These are phyloP conservation scores for Lypha dubia DNA, from an alignment of 2,888 invertebrate genomes.

Conservation along the genomic window DNA sequence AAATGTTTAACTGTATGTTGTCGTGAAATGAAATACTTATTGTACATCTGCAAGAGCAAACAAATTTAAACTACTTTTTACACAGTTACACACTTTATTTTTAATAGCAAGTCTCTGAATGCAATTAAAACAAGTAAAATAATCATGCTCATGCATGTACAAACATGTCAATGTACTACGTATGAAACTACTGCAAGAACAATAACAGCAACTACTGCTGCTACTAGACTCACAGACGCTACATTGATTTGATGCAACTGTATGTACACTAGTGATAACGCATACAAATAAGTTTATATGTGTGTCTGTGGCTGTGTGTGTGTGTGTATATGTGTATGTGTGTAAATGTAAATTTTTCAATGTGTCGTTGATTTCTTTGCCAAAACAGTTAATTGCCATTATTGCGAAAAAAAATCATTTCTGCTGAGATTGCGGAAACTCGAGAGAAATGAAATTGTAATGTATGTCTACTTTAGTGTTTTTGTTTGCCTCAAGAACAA, in stretches of 20 bases:
- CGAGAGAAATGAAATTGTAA: constrained; percentile 63
- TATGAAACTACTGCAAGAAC: constrained; percentile 27
- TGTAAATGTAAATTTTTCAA: constrained; percentile 33
- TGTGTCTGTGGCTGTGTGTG: background rate
- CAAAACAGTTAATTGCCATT: constrained; percentile 67
- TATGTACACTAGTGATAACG: constrained; percentile 4
- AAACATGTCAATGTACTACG: constrained; percentile 59
- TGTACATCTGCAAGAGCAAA: constrained; percentile 39
- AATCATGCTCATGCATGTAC: constrained; percentile 49
- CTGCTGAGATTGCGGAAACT: constrained; percentile 72
- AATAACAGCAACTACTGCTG: constrained; percentile 4
- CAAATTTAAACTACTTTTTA: constrained; percentile 48
- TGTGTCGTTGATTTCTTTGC: constrained; percentile 63
- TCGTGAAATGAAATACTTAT: background rate
- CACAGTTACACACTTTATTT: constrained; percentile 18
- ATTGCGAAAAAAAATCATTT: constrained; percentile 32
- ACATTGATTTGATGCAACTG: constrained; percentile 20
- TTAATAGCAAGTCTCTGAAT: constrained; percentile 48
- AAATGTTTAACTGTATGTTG: background rate
- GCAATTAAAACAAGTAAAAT: constrained; percentile 47
- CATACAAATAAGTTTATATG: constrained; percentile 4
- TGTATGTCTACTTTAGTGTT: constrained; percentile 9
- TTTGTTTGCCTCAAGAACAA: constrained; percentile 3
- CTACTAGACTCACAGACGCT: constrained; percentile 35
- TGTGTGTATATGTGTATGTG: background rate